These are phyloP conservation scores for Asarcornis scutulata DNA, from an alignment of 2,113 vertebrate genomes.

Conservation along the genomic window DNA sequence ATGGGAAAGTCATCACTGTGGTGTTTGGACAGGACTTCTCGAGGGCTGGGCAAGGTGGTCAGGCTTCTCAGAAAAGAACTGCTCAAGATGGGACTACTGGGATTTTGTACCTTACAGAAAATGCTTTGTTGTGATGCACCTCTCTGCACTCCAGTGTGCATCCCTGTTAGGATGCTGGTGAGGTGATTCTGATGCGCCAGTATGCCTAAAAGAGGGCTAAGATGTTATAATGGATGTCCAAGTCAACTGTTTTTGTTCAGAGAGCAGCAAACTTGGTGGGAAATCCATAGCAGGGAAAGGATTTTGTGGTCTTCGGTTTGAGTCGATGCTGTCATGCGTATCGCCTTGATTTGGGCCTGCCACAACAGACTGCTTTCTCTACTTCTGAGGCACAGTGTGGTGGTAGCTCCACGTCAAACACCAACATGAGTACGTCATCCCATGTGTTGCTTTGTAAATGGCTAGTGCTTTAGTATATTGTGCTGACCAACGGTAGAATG, in stretches of 20 bases:
- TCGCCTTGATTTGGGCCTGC: background rate
- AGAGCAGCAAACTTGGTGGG: background rate
- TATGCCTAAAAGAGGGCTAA: background rate
- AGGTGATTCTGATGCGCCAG: background rate
- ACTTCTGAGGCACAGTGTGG: background rate
- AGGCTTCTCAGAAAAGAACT: background rate
- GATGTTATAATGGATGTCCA: background rate
- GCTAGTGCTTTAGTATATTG: background rate
- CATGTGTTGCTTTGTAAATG: background rate
- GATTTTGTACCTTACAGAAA: background rate
- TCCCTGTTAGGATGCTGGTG: background rate
- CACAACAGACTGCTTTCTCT: background rate
- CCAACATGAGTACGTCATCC: background rate
- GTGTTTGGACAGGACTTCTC: background rate
- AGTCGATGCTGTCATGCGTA: background rate
- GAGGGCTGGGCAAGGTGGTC: background rate
- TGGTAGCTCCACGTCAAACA: background rate
- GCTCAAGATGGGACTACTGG: background rate
- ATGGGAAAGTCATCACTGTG: background rate
- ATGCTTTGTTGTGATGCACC: background rate
- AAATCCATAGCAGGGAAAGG: background rate
- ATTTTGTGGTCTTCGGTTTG: background rate
- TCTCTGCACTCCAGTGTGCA: too few species aligned
- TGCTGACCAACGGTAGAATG: background rate
- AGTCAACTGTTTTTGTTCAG: background rate